A percentile compares a stretch with the other conserved stretches of the same genome.
Evolutionary conservation across 2,888 invertebrate genomes (phyloP).

Genomic region (Drosophila siamana): DNA sequence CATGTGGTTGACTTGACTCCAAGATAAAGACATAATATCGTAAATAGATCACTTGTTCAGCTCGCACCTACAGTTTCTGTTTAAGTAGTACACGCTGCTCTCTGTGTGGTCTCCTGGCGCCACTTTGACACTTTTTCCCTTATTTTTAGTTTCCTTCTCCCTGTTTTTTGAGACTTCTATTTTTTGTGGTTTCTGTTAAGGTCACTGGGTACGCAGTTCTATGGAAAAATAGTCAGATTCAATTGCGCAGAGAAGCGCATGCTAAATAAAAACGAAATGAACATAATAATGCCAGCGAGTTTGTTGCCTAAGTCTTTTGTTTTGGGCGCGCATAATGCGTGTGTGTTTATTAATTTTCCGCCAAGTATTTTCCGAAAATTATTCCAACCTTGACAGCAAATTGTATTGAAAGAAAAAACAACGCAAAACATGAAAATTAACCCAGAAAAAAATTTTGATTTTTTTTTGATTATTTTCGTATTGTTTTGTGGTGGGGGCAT

Average conservation of each 20-base stretch:
- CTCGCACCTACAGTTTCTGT: constrained; percentile 65
- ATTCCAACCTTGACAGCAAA: constrained; percentile 84
- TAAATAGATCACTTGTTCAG: constrained; percentile 75
- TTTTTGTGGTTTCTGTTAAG: constrained; percentile 47
- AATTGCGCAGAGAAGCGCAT: constrained; percentile 25
- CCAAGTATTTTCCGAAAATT: constrained; percentile 80
- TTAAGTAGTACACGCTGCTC: constrained; percentile 12
- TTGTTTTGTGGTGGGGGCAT: constrained; percentile 33
- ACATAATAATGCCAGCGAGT: constrained; percentile 34
- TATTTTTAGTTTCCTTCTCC: background rate
- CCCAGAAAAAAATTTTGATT: constrained; percentile 56
- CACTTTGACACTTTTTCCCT: constrained; percentile 63
- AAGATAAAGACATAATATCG: constrained; percentile 76
- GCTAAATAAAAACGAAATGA: constrained; percentile 5
- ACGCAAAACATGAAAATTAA: constrained; percentile 59
- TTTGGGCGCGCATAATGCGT: constrained; percentile 50
- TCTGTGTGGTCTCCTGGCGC: constrained; percentile 76
- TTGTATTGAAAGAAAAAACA: constrained; percentile 48
- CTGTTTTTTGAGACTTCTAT: constrained; percentile 30
- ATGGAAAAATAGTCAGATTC: constrained; percentile 46
- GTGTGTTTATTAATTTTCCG: constrained; percentile 74
- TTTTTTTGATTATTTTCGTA: constrained; percentile 27
- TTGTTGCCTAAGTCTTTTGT: constrained; percentile 70
- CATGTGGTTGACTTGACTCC: constrained; percentile 51
- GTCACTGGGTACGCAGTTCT: constrained; percentile 33